A percentile compares a stretch with the other conserved stretches of the same genome.
These are phyloP conservation scores for Crotalus viridis DNA, from an alignment of 2,113 vertebrate genomes.

Conservation along the genomic window DNA sequence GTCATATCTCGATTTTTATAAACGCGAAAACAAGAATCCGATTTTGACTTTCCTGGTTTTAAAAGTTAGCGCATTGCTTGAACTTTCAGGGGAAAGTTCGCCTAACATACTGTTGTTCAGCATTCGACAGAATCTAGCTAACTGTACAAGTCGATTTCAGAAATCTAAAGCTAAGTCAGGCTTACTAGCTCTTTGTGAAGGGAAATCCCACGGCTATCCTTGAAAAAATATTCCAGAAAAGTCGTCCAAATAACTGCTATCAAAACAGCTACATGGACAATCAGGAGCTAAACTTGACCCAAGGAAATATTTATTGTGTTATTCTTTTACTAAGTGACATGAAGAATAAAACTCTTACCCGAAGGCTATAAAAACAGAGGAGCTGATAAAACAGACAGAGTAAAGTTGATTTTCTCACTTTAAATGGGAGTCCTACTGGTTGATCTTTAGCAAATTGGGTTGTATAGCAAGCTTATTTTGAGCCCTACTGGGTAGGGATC, in stretches of 20 bases:
- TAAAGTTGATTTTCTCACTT: neutral
- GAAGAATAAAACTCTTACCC: neutral
- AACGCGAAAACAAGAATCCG: neutral
- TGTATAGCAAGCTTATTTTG: no score
- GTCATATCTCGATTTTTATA: neutral
- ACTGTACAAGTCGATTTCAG: neutral
- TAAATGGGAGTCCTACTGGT: neutral
- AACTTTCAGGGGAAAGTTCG: neutral
- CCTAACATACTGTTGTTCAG: neutral
- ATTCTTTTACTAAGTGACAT: neutral
- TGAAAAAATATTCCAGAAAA: neutral
- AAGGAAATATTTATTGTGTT: neutral
- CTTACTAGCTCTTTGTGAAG: neutral
- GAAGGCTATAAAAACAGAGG: neutral
- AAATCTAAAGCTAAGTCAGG: neutral
- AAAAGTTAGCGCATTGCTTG: neutral
- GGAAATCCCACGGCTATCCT: neutral
- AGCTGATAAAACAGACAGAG: neutral
- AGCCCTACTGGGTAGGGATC: neutral
- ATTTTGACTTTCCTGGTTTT: neutral
- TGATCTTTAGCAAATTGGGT: neutral
- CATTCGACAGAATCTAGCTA: neutral
- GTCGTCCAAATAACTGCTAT: neutral
- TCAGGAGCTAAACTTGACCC: neutral
- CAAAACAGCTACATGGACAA: neutral